Base-by-base conservation (phyloP, 1,140 invertebrate genomes). In the Trachelipus rathkii region DNA sequence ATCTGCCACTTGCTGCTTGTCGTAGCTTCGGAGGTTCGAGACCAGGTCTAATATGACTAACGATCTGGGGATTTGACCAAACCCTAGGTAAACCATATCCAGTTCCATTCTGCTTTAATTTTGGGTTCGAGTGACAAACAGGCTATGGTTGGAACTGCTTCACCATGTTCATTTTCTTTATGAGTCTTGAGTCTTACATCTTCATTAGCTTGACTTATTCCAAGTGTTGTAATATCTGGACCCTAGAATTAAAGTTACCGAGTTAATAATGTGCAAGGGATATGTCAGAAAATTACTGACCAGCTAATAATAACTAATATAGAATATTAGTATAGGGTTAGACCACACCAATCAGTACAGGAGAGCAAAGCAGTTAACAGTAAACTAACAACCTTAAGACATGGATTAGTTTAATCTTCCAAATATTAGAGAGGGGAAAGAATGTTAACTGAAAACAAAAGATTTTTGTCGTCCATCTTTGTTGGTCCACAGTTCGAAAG, bases 1-100 rank as follows among this genome's bases (percentile, higher is more conserved):
- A 90, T 83, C 94, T 93, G 84, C 95, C 93, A 11, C 92, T 90
- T 23, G 92, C 93, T n/a, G n/a, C 33, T 85, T 94, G 92, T 84
- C 94, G 93, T 33, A 94, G 78, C n/a, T 85, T 80, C 10, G 87
- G 87, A 67, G 87, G 86, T 77, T 86, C 86, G 70, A 88, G 80
- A 71, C 85, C 83, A 44, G 84, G 83, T 84, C 86, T 84, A 66
- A 88, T 87, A 79, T 86, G 86, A 76, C 84, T 81, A 10, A 84
- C 85, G 24, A 87, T 82, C 78, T 86, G 84, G 15, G 92, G 92
- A 80, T 91, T 87, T 46, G 91, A 93, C 92, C 92, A 93, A 77
- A 91, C 90, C 77, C 90, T 86, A 0, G 92, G 92, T 79, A 93
- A 85, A 1, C 86, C 85, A 19, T 60, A 19, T 15, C 50, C 23